Evolutionary conservation across 2,113 vertebrate species (phyloP).

Genomic region (Aix galericulata): DNA sequence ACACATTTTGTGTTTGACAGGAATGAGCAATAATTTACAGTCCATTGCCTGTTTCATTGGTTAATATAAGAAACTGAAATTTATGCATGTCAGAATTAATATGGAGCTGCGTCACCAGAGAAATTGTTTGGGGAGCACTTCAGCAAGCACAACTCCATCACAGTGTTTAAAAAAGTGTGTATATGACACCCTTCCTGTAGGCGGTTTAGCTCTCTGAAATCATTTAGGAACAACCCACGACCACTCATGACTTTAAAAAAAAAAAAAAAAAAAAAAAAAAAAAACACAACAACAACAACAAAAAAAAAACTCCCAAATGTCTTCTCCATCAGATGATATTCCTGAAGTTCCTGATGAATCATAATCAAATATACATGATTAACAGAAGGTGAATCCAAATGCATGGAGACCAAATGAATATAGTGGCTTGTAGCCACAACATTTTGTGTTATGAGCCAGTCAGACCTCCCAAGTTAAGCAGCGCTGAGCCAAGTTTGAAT

Average conservation of each 20-base stretch:
- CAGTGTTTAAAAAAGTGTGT: background rate
- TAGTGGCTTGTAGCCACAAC: background rate
- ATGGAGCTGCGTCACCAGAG: background rate
- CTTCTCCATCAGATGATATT: background rate
- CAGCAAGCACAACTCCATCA: background rate
- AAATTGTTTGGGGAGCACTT: background rate
- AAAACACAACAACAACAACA: no score
- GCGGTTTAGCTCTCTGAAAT: background rate
- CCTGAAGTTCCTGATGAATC: background rate
- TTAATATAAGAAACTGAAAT: background rate
- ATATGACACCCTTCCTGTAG: background rate
- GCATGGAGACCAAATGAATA: constrained; percentile 3
- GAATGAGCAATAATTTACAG: background rate
- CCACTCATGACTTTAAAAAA: no score
- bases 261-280: no score
- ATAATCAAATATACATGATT: background rate
- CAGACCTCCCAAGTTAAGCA: constrained; percentile 51
- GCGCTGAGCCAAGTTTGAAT: constrained; percentile 38
- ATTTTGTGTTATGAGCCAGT: background rate
- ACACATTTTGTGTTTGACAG: background rate
- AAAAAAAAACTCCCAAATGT: background rate
- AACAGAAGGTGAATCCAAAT: constrained; percentile 26
- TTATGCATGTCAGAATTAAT: background rate
- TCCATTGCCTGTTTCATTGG: background rate
- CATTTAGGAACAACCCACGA: background rate